These are phyloP conservation scores for Lycocorax pyrrhopterus DNA, from an alignment of 2,113 vertebrate species.

Conservation along the genomic window DNA sequence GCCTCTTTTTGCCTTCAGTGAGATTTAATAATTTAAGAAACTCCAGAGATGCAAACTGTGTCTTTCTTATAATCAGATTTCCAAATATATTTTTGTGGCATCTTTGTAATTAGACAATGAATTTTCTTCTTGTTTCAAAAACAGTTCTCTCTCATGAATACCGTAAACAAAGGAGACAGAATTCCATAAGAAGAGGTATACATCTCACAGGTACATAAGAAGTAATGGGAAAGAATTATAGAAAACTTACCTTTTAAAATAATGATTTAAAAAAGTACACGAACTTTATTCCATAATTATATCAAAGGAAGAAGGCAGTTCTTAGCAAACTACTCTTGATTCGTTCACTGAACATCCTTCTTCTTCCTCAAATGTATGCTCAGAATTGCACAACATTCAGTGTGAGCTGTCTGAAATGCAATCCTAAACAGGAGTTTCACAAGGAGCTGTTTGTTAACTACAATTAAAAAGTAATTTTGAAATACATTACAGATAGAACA, in stretches of 20 bases:
- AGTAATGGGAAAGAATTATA: not conserved
- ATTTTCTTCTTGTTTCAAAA: not conserved
- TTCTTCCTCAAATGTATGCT: not conserved
- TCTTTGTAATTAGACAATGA: not conserved
- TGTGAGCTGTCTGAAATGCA: not conserved
- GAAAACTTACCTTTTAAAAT: not conserved
- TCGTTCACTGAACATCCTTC: not conserved
- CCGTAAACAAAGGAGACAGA: accelerated
- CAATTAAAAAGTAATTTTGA: not conserved
- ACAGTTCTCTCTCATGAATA: not conserved
- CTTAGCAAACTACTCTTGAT: not conserved
- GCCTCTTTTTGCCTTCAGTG: not conserved
- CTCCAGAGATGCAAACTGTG: not conserved
- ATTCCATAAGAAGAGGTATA: not conserved
- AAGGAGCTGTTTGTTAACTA: not conserved
- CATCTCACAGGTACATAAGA: not conserved
- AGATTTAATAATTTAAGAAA: not conserved
- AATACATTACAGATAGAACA: not conserved
- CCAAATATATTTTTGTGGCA: not conserved
- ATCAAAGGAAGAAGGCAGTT: not conserved
- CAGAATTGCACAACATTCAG: not conserved
- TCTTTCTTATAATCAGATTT: not conserved
- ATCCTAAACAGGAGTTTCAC: not conserved
- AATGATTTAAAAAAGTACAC: accelerated
- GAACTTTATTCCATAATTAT: not conserved